Evolutionary conservation across 2,888 invertebrate species (phyloP).

Genomic region (Amblyjoppa proteus): DNA sequence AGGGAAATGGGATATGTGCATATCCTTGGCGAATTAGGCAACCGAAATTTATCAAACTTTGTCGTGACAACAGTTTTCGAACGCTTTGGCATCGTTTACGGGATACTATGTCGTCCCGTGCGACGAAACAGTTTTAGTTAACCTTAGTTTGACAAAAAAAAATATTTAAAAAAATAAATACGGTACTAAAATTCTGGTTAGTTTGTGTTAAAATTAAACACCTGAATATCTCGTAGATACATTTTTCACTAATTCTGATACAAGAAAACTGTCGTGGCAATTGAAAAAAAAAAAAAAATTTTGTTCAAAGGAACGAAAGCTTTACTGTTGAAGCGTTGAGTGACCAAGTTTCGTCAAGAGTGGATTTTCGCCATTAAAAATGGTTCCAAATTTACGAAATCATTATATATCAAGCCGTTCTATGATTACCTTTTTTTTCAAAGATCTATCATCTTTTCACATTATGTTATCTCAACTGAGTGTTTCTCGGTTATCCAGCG

Average conservation of each 20-base stretch:
- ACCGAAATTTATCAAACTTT: conserved; percentile 17
- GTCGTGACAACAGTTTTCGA: conserved; percentile 9
- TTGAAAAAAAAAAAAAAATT: neutral
- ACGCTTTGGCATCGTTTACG: neutral
- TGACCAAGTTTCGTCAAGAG: neutral
- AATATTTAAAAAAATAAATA: neutral
- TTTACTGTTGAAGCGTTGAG: neutral
- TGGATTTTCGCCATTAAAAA: neutral
- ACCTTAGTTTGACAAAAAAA: neutral
- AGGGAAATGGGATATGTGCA: conserved; percentile 8
- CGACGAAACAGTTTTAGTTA: neutral
- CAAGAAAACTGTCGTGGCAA: neutral
- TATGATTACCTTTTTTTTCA: neutral
- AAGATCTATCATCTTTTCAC: neutral
- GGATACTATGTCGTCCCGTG: neutral
- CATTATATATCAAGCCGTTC: neutral
- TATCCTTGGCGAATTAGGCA: conserved; percentile 21
- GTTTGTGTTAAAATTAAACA: neutral
- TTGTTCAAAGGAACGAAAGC: neutral
- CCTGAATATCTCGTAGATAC: neutral
- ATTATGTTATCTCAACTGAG: neutral
- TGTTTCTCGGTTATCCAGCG: conserved; percentile 3
- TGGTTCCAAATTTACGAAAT: neutral
- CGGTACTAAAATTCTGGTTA: neutral
- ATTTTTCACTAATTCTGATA: neutral